Evolutionary conservation across 1,140 invertebrate genomes (phyloP).

Genomic region (Aphaenogaster rudis): DNA sequence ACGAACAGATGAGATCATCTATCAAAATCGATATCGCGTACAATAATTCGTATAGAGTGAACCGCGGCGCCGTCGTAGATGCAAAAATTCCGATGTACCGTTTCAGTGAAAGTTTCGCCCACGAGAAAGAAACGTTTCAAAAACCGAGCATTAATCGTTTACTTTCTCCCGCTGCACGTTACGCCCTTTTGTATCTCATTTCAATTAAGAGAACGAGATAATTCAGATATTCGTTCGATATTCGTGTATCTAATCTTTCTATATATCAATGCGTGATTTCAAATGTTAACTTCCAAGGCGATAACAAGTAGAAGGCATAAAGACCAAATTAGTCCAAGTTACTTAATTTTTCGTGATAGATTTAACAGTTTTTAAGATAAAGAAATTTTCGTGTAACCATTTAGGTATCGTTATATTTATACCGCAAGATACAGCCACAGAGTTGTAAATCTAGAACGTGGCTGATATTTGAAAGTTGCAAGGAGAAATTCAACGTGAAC

Average conservation of each 20-base stretch:
- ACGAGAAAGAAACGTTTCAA: constrained; percentile 30
- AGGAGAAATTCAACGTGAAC: constrained; percentile 21
- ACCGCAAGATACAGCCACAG: neutral
- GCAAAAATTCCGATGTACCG: neutral
- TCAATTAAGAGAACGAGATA: neutral
- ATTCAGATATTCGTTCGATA: neutral
- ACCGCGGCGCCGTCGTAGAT: neutral
- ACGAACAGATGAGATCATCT: neutral
- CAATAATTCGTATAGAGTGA: neutral
- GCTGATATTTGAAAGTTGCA: constrained; percentile 25
- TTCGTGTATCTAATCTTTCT: neutral
- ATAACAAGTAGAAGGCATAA: neutral
- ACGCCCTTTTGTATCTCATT: neutral
- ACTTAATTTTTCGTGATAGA: neutral
- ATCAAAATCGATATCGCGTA: neutral
- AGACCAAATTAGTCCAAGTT: neutral
- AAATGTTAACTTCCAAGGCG: neutral
- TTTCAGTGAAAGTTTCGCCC: constrained; percentile 57
- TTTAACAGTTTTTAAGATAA: neutral
- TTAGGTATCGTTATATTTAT: neutral
- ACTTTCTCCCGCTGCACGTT: constrained; percentile 59
- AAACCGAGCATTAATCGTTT: constrained; percentile 27
- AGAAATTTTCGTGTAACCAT: neutral
- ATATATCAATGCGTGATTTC: neutral
- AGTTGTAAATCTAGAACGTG: neutral